Evolutionary conservation across 2,888 invertebrate species (phyloP).

Genomic region (Ennomos erosarius): DNA sequence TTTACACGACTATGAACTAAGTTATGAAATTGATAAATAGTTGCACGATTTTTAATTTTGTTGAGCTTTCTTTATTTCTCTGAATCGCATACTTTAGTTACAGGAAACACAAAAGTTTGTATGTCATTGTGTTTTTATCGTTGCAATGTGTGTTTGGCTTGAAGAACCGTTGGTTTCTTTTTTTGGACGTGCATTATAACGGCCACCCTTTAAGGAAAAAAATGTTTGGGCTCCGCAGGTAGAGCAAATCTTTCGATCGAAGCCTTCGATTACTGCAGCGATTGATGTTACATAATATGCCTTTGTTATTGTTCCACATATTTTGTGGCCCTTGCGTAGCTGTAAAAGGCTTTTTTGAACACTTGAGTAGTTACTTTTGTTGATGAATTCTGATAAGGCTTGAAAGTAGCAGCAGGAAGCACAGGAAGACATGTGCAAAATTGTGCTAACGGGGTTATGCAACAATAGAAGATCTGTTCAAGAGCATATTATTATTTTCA

Average conservation of each 20-base stretch:
- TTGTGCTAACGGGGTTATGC: slow-evolving; percentile 1
- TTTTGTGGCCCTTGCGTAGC: slow-evolving; percentile 61
- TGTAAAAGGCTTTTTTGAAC: slow-evolving; percentile 54
- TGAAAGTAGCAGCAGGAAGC: background rate
- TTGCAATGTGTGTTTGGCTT: slow-evolving; percentile 79
- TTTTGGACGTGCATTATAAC: slow-evolving; percentile 70
- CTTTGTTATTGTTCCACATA: slow-evolving; percentile 60
- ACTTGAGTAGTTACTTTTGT: slow-evolving; percentile 30
- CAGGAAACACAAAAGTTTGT: slow-evolving; percentile 74
- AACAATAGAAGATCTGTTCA: background rate
- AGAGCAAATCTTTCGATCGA: slow-evolving; percentile 76
- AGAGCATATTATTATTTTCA: background rate
- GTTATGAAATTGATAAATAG: background rate
- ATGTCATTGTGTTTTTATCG: slow-evolving; percentile 77
- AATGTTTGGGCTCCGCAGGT: slow-evolving; percentile 71
- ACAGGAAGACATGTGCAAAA: slow-evolving; percentile 13
- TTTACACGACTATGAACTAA: too few relatives aligned
- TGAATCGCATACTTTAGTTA: slow-evolving; percentile 63
- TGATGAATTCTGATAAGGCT: slow-evolving; percentile 16
- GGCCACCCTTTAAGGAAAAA: slow-evolving; percentile 78
- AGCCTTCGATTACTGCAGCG: slow-evolving; percentile 67
- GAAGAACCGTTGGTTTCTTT: slow-evolving; percentile 74
- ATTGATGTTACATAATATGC: slow-evolving; percentile 68
- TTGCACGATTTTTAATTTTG: slow-evolving; percentile 34
- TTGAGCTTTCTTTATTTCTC: slow-evolving; percentile 45